These are phyloP conservation scores for Trissolcus basalis DNA, from an alignment of 1,140 invertebrate genomes.

Conservation along the genomic window DNA sequence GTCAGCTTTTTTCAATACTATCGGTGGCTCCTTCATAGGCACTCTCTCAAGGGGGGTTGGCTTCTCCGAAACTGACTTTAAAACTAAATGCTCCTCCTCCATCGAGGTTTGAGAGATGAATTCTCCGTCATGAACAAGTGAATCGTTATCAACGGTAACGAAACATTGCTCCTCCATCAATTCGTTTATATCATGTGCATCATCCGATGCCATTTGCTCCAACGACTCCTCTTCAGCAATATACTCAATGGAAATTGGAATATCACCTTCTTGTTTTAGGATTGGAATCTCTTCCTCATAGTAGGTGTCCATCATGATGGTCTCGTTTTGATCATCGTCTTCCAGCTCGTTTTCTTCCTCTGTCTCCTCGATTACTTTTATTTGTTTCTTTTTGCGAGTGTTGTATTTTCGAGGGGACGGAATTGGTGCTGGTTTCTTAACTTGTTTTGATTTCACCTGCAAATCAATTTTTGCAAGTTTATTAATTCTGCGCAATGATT, in stretches of 20 bases:
- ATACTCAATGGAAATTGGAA: constrained; percentile 44
- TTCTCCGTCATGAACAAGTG: constrained; percentile 6
- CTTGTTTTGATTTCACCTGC: constrained; percentile 5
- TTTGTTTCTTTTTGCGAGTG: constrained; percentile 8
- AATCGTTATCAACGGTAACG: constrained; percentile 14
- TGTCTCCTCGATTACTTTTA: constrained; percentile 1
- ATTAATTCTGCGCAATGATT: not conserved
- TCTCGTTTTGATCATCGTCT: constrained; percentile 12
- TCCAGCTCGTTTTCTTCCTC: constrained; percentile 14
- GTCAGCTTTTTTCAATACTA: constrained; percentile 29
- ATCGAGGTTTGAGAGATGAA: constrained; percentile 15
- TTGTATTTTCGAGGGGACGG: constrained; percentile 1
- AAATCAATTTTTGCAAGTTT: not conserved
- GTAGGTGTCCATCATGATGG: constrained; percentile 13
- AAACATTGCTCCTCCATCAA: constrained; percentile 41
- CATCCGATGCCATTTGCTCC: constrained; percentile 31
- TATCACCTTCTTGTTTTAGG: constrained; percentile 27
- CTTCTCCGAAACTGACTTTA: constrained; percentile 14
- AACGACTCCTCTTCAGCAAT: constrained; percentile 22
- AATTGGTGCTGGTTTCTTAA: not conserved
- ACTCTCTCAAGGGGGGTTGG: constrained; percentile 20
- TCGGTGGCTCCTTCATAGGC: constrained; percentile 25
- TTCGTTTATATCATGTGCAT: constrained; percentile 24
- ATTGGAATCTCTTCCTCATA: constrained; percentile 31
- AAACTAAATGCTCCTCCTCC: constrained; percentile 18